Conservation (phyloP, 35 echinoderm and acorn worm genomes). For the Anneissia japonica region DNA sequence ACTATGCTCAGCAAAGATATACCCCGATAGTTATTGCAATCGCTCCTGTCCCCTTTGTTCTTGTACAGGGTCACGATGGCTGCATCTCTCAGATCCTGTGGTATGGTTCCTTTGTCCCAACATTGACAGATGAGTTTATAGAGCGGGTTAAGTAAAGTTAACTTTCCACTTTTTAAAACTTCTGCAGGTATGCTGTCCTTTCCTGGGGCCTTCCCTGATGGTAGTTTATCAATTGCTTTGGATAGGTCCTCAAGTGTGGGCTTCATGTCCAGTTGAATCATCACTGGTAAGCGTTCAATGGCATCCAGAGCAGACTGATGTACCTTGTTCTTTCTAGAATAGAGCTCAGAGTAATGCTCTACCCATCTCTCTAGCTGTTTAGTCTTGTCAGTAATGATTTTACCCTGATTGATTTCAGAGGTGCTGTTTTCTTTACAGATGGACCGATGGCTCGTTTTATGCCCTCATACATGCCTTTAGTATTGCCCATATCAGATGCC, state of each 20-base stretch:
- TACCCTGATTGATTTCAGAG: slow-evolving; percentile 23
- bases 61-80: slow-evolving; percentile 65
- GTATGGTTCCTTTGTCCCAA: slow-evolving; percentile 15
- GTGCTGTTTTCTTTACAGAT: slow-evolving; percentile 16
- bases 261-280: slow-evolving; percentile 23
- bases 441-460: slow-evolving; percentile 12
- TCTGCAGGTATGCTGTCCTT: slow-evolving; percentile 37
- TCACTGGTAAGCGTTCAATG: background rate
- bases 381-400: slow-evolving; percentile 21
- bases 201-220: slow-evolving; percentile 28
- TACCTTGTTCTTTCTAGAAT: slow-evolving; percentile 34
- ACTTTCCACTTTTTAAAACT: slow-evolving; percentile 36
- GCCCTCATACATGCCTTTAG: slow-evolving; percentile 19
- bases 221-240: slow-evolving; percentile 37
- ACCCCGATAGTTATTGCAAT: slow-evolving; percentile 29
- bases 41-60: slow-evolving; percentile 31
- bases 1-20: slow-evolving; percentile 34
- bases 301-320: background rate
- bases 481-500: slow-evolving; percentile 7
- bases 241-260: slow-evolving; percentile 12
- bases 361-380: slow-evolving; percentile 40
- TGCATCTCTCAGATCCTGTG: slow-evolving; percentile 39
- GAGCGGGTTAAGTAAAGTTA: background rate
- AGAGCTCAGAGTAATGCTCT: slow-evolving; percentile 51
- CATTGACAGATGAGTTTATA: slow-evolving; percentile 21